These are phyloP conservation scores for Drosophila pruinosa DNA, from an alignment of 1,140 invertebrate species.

Conservation along the genomic window DNA sequence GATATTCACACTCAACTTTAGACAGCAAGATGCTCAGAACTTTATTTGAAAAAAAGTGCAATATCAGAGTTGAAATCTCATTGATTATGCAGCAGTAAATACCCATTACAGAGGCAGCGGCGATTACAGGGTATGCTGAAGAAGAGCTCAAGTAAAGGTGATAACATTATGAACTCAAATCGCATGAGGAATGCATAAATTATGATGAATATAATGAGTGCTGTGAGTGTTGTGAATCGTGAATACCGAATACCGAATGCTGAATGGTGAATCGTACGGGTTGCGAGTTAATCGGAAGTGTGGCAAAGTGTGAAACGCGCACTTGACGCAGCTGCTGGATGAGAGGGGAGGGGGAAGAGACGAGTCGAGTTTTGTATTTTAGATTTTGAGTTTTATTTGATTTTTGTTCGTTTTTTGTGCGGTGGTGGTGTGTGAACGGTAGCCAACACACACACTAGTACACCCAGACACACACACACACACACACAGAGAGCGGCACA, in stretches of 20 bases:
- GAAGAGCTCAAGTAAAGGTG: not conserved
- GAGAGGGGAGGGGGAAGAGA: not conserved
- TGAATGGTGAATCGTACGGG: conserved; percentile 12
- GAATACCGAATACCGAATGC: not conserved
- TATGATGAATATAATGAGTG: conserved; percentile 50
- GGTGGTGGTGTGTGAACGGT: conserved; percentile 42
- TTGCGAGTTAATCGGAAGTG: conserved; percentile 31
- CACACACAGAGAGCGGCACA: conserved; percentile 27
- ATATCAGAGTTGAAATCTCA: not conserved
- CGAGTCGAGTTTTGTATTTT: conserved; percentile 18
- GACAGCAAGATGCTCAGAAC: too few species aligned
- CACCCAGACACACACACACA: conserved; percentile 7
- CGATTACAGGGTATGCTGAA: not conserved
- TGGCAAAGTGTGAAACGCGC: conserved; percentile 42
- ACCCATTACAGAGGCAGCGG: not conserved
- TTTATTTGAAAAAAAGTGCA: too few species aligned
- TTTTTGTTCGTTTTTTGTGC: conserved; percentile 3
- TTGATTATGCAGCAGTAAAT: not conserved
- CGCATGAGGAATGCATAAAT: conserved; percentile 61
- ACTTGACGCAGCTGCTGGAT: conserved; percentile 33
- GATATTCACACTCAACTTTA: too few species aligned
- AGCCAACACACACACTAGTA: conserved; percentile 24
- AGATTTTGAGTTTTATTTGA: conserved; percentile 16
- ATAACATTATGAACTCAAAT: conserved; percentile 22
- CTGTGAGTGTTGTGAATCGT: not conserved